Evolutionary conservation across 2,888 invertebrate genomes (phyloP), one percentile per base, ranked within the genome.

Genomic region (Piscicola geometra): DNA sequence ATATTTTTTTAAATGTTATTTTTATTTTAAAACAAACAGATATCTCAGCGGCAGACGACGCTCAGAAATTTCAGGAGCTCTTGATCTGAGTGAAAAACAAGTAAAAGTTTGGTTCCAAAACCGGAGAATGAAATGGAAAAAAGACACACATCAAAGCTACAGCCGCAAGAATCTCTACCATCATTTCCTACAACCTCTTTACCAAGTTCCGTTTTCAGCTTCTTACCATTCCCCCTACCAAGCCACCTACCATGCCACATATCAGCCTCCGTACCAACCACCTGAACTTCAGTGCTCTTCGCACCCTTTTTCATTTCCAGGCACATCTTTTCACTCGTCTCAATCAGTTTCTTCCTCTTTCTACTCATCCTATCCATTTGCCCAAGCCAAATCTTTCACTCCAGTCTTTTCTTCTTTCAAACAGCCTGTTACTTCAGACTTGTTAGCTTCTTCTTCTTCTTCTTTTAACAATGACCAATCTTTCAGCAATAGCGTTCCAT

Each of bases 51-150:
- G 60, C 25, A 56, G n/a, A n/a, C 60, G 60, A 86, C 90, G 96
- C 81, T 96, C 95, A 95, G 97, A 98, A 87, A 88, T 98, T 83
- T 96, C 97, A 83, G 90, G 96, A 81, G 94, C 94, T 86, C 89
- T 98, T 80, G 94, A 95, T 87, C 89, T 85, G 33, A 84, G 83
- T 15, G 85, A 85, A 79, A 80, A 84, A 76, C 85, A 85, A 78
- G 85, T 85, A 72, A 85, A 85, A 81, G 84, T 84, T 75, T 85
- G 85, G 85, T 85, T 85, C 80, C 85, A 85, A 79, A 85, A 85
- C 78, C 79, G 85, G 60, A 79, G 85, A 50, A 85, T 84, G 77
- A 85, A 85, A 76, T 84, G 83, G 71, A 84, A 84, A 80, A 84
- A 84, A 78, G 79, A 82, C 18, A 56, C 60, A 21, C 21, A 56